A percentile compares a stretch with the other conserved stretches of the same genome.
These are phyloP conservation scores for Passer montanus DNA, from an alignment of 2,113 vertebrate species.

Conservation along the genomic window DNA sequence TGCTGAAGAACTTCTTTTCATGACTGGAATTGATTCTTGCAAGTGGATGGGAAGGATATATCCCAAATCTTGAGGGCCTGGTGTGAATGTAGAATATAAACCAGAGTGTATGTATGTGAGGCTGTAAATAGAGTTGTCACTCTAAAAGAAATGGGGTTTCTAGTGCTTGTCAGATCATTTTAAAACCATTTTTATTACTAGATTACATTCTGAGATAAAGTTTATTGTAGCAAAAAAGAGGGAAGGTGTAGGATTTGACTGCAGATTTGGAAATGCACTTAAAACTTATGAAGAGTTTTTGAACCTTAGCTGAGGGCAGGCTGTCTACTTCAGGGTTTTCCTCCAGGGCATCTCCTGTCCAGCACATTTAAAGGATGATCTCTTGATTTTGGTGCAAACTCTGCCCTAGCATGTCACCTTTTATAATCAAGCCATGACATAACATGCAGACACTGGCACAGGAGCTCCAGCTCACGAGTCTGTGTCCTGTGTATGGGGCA, in stretches of 20 bases:
- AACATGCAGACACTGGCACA: not conserved
- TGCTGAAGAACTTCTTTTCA: not conserved
- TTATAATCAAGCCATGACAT: not conserved
- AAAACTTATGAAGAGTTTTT: conserved; percentile 8
- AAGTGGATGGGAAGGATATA: conserved; percentile 1
- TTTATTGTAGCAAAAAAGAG: conserved; percentile 51
- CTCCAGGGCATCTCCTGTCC: not conserved
- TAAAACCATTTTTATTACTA: conserved; percentile 66
- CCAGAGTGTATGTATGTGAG: not conserved
- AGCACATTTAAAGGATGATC: not conserved
- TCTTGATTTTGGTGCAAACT: not conserved
- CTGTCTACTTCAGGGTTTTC: not conserved
- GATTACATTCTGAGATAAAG: conserved; percentile 61
- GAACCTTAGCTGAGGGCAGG: not conserved
- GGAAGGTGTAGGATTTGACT: conserved; percentile 41
- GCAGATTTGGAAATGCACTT: conserved; percentile 29
- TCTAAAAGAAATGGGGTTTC: conserved; percentile 42
- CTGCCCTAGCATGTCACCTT: not conserved
- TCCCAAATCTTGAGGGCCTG: conserved; percentile 21
- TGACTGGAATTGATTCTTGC: not conserved
- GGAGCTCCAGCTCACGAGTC: not conserved
- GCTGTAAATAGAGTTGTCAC: conserved; percentile 60
- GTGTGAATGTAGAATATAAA: not conserved
- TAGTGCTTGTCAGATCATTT: conserved; percentile 54
- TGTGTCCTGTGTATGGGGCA: not conserved